Base-by-base conservation (phyloP, 1,140 invertebrate species). In the Apis cerana region DNA sequence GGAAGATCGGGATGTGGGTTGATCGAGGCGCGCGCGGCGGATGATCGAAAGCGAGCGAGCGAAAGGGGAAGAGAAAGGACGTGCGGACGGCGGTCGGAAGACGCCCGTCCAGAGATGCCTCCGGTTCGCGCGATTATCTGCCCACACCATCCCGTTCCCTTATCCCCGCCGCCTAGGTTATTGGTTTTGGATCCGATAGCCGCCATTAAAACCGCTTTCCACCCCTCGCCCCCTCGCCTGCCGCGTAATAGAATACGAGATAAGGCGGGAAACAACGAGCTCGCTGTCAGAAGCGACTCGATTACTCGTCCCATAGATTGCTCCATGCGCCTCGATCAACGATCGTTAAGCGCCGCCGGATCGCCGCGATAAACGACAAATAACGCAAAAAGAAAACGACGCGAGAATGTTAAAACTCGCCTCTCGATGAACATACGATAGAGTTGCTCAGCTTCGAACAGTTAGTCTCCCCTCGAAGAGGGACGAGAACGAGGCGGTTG, bases 151-250 rank as follows among this genome's bases (percentile, higher is more conserved):
- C 79, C 33, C 77, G 78, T 62, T 58, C 58, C 54, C n/a, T 88
- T 85, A 88, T 88, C 83, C 33, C 80, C 58, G 74, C 80, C 58
- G 74, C 77, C 75, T 85, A 77, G 86, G 78, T 88, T 89, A 89
- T 90, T 90, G 86, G 84, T 89, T 90, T 88, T 89, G 78, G 80
- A 90, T 88, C 86, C 79, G 89, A 90, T 85, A 86, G 85, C 77
- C 70, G 59, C 80, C 65, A 84, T 88, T 88, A 88, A 88, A 83
- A 65, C 80, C 27, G 86, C 83, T 88, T 88, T 85, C 84, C 86
- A 67, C 86, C 75, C 61, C 74, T 85, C 86, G 86, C 85, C 72
- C 67, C 71, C 79, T 75, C 78, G 62, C 75, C 74, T 75, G 86
- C 67, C 79, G 79, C 64, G 83, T 88, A 88, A 88, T 72, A 76